Base-by-base conservation (phyloP, 2,113 vertebrate genomes). In the Petrocephalus zakoni region DNA sequence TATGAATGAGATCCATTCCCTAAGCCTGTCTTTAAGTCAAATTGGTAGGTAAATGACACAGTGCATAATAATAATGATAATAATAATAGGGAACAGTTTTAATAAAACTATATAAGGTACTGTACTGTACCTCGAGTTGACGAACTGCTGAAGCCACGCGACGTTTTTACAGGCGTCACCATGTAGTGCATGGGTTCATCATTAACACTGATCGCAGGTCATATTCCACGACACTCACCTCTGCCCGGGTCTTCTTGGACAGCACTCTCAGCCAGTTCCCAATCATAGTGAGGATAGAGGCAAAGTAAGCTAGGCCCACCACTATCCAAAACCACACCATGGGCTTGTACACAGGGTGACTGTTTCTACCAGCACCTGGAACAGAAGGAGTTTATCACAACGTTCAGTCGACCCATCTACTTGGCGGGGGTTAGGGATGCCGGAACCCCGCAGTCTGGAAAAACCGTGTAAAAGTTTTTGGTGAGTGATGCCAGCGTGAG, bases 251-350 rank as follows among this genome's bases (percentile, higher is more conserved):
- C 91, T 94, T 97, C 89, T 96, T 96, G 34, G 97, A 97, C 90
- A 98, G 93, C 15, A 95, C 97, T 64, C 95, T 93, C 55, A 98
- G 92, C 97, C 97, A 98, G 94, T 98, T 97, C 58, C 94, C 96
- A 19, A 98, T 97, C 96, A 98, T 98, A 87, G 96, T 97, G 89
- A 98, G 95, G 91, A 98, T 96, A 5, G 97, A 97, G 53, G 97
- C 97, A n/a, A 98, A 98, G 94, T 98, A 98, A 85, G 97, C 97
- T 56, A 98, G 91, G 86, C 97, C 97, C 0, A 98, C 95, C 64
- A 98, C 95, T 29, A 98, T 98, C 97, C 97, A 98, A 92, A 98
- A 93, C 95, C 96, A 96, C 90, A 97, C 97, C 91, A 98, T 92
- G 0, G 96, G 97, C 90, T 98, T 97, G 86, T 98, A 98, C 92